Percentiles rank a stretch among this genome's conserved stretches.
These are phyloP conservation scores for Chydorus sphaericus DNA, from an alignment of 2,888 invertebrate genomes.

Conservation along the genomic window DNA sequence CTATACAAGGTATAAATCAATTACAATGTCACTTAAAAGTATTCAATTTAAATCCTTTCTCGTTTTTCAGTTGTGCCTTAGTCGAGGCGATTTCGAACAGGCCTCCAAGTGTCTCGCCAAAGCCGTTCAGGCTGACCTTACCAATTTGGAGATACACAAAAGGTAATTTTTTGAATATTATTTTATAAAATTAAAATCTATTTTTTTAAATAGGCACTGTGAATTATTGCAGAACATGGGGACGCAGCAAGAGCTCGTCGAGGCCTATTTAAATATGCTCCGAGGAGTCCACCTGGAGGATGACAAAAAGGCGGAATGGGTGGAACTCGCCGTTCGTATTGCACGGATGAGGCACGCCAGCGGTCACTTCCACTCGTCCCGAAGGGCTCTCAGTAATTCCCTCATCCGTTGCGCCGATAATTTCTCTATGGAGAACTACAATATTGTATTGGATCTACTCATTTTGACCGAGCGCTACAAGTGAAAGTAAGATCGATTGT, in stretches of 20 bases:
- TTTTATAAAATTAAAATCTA: too few relatives aligned
- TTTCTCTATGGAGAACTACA: conserved; percentile 46
- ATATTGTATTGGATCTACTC: conserved; percentile 66
- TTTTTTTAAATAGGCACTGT: background rate
- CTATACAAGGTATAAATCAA: conserved; percentile 54
- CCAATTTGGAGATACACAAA: conserved; percentile 7
- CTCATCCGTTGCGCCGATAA: background rate
- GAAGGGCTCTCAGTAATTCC: background rate
- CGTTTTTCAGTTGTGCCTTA: background rate
- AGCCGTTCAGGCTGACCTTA: conserved; percentile 6
- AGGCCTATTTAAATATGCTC: background rate
- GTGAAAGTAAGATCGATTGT: too few relatives aligned
- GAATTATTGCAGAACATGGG: background rate
- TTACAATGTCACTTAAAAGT: too few relatives aligned
- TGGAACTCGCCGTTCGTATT: background rate
- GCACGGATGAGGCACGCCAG: background rate
- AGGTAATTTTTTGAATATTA: too few relatives aligned
- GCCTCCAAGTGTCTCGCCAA: conserved; percentile 3
- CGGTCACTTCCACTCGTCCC: background rate
- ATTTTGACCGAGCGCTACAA: conserved; percentile 50
- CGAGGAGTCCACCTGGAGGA: background rate
- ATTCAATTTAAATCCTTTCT: too few relatives aligned
- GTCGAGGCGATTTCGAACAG: background rate
- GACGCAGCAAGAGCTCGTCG: background rate
- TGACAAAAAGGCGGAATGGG: conserved; percentile 3